Evolutionary conservation across 2,888 invertebrate genomes (phyloP).

Genomic region (Drosophila demipolita): DNA sequence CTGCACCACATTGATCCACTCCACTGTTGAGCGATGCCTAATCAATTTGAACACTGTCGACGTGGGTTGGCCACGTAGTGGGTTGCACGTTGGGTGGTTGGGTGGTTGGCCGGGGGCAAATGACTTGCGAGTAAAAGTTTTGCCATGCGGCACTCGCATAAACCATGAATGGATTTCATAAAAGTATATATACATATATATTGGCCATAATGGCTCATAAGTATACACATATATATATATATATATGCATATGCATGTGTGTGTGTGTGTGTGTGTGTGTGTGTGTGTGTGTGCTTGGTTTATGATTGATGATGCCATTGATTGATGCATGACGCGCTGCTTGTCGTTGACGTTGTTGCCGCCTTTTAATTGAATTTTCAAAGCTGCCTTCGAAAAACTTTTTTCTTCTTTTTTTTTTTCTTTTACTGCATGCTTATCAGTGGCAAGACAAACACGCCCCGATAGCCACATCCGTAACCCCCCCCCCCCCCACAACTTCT

Average conservation of each 20-base stretch:
- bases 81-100: not conserved
- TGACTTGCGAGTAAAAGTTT: slow-evolving; percentile 58
- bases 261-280: slow-evolving; percentile 6
- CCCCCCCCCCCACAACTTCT: no score
- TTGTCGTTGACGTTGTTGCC: slow-evolving; percentile 54
- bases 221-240: slow-evolving; percentile 1
- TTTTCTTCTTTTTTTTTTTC: slow-evolving; percentile 13
- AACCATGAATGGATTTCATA: slow-evolving; percentile 53
- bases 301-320: slow-evolving; percentile 78
- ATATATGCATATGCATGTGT: not conserved
- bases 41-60: slow-evolving; percentile 42
- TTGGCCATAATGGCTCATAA: slow-evolving; percentile 11
- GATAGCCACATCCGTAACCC: slow-evolving; percentile 1
- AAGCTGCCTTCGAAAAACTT: slow-evolving; percentile 55
- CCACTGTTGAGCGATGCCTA: slow-evolving; percentile 15
- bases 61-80: slow-evolving; percentile 3
- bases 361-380: slow-evolving; percentile 79
- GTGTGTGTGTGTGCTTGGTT: slow-evolving; percentile 45
- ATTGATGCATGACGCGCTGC: slow-evolving; percentile 74
- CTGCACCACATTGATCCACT: not conserved
- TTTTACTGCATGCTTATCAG: slow-evolving; percentile 70
- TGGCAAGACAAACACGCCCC: slow-evolving; percentile 43
- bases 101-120: slow-evolving; percentile 6
- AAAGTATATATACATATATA: slow-evolving; percentile 4
- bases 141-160: slow-evolving; percentile 52